Evolutionary conservation across 2,113 vertebrate species (phyloP).

Genomic region (Camelus dromedarius): DNA sequence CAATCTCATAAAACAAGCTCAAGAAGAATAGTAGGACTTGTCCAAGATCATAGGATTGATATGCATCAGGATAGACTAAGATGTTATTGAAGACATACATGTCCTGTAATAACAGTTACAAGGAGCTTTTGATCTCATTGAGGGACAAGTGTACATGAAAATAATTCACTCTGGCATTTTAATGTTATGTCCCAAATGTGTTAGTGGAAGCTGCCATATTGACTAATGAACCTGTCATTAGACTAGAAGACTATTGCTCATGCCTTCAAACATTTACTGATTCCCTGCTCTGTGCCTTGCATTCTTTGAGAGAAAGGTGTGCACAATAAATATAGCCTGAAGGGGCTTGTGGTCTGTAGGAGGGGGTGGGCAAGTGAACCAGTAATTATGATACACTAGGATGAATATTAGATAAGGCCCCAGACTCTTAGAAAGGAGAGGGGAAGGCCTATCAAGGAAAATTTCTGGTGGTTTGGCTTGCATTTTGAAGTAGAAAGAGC

Average conservation of each 20-base stretch:
- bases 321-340: background rate
- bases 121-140: slow-evolving; percentile 38
- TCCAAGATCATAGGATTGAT: background rate
- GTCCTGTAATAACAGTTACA: background rate
- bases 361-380: background rate
- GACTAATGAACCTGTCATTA: background rate
- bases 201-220: slow-evolving; percentile 18
- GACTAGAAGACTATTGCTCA: background rate
- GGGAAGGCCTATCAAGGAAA: background rate
- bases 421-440: background rate
- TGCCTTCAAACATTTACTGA: background rate
- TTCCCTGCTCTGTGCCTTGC: background rate
- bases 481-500: slow-evolving; percentile 48
- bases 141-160: background rate
- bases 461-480: background rate
- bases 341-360: background rate
- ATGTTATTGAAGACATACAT: background rate
- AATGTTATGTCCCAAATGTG: background rate
- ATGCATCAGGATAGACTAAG: background rate
- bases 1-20: background rate
- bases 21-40: slow-evolving; percentile 3
- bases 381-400: background rate
- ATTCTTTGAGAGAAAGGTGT: background rate
- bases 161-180: background rate
- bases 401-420: background rate